Conservation (phyloP, 2,797 vertebrate species). For the Limnodromus scolopaceus region DNA sequence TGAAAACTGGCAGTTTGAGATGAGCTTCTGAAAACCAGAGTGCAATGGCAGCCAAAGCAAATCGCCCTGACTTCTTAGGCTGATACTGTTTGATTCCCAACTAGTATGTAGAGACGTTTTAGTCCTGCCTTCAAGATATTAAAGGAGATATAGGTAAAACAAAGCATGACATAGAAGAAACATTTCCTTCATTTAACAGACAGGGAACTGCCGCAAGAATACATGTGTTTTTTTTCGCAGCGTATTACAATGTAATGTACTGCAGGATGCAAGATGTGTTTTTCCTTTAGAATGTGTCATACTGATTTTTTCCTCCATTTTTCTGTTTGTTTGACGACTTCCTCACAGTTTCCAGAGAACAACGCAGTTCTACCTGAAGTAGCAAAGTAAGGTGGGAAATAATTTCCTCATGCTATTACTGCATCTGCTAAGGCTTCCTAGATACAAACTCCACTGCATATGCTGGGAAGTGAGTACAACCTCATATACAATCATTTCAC, state of each 20-base stretch:
- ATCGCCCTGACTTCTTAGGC: not conserved
- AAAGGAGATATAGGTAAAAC: not conserved
- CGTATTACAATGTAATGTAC: not conserved
- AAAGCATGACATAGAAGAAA: not conserved
- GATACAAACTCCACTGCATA: not conserved
- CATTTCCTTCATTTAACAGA: not conserved
- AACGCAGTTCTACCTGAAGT: not conserved
- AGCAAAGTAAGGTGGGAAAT: constrained; percentile 51
- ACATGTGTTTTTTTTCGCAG: not conserved
- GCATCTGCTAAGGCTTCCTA: not conserved
- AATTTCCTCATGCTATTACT: constrained; percentile 2
- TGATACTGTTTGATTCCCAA: not conserved
- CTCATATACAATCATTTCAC: constrained; percentile 58
- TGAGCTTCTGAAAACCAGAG: not conserved
- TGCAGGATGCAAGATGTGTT: not conserved
- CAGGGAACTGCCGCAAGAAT: not conserved
- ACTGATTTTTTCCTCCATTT: not conserved
- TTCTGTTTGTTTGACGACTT: not conserved
- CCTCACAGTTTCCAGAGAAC: not conserved
- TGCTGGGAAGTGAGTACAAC: constrained; percentile 16
- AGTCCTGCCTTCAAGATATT: not conserved
- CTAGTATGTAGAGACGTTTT: not conserved
- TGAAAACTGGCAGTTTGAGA: not conserved
- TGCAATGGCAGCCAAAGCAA: not conserved
- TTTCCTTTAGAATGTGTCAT: not conserved